A percentile compares a stretch with the other conserved stretches of the same genome.
phyloP scores from a whole-genome alignment of 1,140 invertebrate genomes.

The Drosophila novamexicana region DNA sequence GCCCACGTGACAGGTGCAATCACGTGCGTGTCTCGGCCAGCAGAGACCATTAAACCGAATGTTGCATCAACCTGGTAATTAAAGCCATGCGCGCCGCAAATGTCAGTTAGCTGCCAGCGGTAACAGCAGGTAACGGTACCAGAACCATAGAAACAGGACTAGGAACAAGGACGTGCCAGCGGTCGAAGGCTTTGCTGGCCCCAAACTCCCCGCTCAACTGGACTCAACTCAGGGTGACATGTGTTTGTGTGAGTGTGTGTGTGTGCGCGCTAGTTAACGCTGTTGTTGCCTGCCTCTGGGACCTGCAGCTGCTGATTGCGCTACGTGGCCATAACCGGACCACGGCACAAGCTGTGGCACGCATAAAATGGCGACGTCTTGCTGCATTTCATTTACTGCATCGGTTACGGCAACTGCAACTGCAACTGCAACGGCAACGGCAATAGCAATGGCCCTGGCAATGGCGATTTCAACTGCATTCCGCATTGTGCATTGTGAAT shows the following conservation, averaged over 20 bases:
- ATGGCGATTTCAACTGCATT: conserved; percentile 40
- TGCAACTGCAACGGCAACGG: conserved; percentile 15
- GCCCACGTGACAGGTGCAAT: conserved; percentile 10
- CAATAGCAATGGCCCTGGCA: conserved; percentile 10
- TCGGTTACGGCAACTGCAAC: conserved; percentile 19
- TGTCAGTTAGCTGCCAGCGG: conserved; percentile 43
- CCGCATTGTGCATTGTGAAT: conserved; percentile 39
- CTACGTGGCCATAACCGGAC: conserved; percentile 70
- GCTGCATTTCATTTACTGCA: conserved; percentile 73
- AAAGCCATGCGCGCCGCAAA: conserved; percentile 66
- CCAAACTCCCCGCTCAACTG: not conserved
- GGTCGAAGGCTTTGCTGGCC: conserved; percentile 14
- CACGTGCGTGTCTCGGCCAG: conserved; percentile 47
- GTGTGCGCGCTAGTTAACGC: conserved; percentile 66
- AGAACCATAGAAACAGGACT: conserved; percentile 17
- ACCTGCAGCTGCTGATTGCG: conserved; percentile 60
- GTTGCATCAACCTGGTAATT: conserved; percentile 70
- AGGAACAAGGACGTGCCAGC: conserved; percentile 23
- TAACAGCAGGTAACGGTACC: conserved; percentile 15
- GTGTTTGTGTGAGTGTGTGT: conserved; percentile 10
- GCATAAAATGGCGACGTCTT: conserved; percentile 72
- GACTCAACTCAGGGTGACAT: conserved; percentile 3
- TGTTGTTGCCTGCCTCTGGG: conserved; percentile 1
- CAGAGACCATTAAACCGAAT: conserved; percentile 68
- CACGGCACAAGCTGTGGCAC: conserved; percentile 41